A percentile compares a stretch with the other conserved stretches of the same genome.
Conservation (phyloP, 1,140 invertebrate genomes). For the Probaryconus sp. region DNA sequence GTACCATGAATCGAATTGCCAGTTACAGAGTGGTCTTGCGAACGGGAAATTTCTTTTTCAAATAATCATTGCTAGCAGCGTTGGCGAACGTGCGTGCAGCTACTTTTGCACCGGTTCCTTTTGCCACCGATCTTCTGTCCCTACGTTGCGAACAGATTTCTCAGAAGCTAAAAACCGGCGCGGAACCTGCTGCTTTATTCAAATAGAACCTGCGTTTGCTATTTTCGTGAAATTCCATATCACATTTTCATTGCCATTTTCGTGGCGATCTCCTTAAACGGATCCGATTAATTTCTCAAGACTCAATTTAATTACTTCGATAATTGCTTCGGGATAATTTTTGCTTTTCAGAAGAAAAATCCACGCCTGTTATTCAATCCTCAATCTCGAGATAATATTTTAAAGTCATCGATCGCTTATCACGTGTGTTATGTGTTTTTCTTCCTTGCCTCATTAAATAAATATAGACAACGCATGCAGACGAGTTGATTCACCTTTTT, state of each 20-base stretch:
- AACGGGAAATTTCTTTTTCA: slow-evolving; percentile 56
- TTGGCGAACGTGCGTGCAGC: slow-evolving; percentile 50
- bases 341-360: slow-evolving; percentile 16
- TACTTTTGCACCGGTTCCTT: slow-evolving; percentile 55
- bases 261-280: too few species aligned
- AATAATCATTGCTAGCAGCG: slow-evolving; percentile 32
- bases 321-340: too few species aligned
- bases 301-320: too few species aligned
- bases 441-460: slow-evolving; percentile 1
- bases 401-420: slow-evolving; percentile 30
- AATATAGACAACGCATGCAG: slow-evolving; percentile 30
- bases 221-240: too few species aligned
- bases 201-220: slow-evolving; percentile 37
- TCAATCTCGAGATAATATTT: slow-evolving; percentile 7
- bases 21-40: slow-evolving; percentile 48
- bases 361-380: slow-evolving; percentile 4
- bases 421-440: background rate
- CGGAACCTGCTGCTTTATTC: slow-evolving; percentile 36
- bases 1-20: slow-evolving; percentile 47
- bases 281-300: too few species aligned
- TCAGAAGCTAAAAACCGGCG: slow-evolving; percentile 50
- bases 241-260: too few species aligned
- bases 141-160: slow-evolving; percentile 56
- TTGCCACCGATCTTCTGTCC: slow-evolving; percentile 54
- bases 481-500: slow-evolving; percentile 49